Percentiles rank a stretch among this genome's conserved stretches.
Evolutionary conservation across 2,797 vertebrate genomes (phyloP).

Genomic region (Falco concolor): DNA sequence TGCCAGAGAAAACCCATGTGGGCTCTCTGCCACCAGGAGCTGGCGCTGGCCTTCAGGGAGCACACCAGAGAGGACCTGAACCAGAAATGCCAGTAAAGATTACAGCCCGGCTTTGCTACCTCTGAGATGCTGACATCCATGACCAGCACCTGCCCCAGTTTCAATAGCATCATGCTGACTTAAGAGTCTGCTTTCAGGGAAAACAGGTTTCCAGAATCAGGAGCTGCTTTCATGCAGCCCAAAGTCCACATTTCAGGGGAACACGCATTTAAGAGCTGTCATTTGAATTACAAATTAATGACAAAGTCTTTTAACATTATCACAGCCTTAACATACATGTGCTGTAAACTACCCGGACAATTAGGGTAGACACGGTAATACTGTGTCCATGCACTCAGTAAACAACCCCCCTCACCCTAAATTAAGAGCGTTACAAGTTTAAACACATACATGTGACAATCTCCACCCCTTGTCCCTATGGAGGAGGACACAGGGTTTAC

Average conservation of each 20-base stretch:
- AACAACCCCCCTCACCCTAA: neutral
- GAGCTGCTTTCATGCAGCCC: neutral
- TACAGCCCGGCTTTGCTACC: neutral
- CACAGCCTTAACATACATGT: rapidly evolving
- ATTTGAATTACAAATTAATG: neutral
- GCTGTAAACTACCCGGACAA: too few species aligned
- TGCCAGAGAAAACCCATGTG: neutral
- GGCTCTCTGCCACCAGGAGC: neutral
- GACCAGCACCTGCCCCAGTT: neutral
- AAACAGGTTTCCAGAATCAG: neutral
- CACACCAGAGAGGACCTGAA: neutral
- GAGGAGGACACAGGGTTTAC: neutral
- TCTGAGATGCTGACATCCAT: neutral
- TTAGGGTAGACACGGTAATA: neutral
- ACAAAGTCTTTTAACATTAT: neutral
- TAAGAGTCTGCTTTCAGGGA: neutral
- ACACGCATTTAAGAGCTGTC: neutral
- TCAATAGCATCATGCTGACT: neutral
- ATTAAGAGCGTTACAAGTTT: neutral
- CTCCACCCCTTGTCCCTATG: neutral
- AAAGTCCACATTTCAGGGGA: neutral
- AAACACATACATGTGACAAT: neutral
- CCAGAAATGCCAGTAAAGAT: neutral
- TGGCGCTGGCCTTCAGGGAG: neutral
- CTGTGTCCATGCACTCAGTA: neutral